These are phyloP conservation scores for Synergus gifuensis DNA, from an alignment of 2,888 invertebrate species.

Conservation along the genomic window DNA sequence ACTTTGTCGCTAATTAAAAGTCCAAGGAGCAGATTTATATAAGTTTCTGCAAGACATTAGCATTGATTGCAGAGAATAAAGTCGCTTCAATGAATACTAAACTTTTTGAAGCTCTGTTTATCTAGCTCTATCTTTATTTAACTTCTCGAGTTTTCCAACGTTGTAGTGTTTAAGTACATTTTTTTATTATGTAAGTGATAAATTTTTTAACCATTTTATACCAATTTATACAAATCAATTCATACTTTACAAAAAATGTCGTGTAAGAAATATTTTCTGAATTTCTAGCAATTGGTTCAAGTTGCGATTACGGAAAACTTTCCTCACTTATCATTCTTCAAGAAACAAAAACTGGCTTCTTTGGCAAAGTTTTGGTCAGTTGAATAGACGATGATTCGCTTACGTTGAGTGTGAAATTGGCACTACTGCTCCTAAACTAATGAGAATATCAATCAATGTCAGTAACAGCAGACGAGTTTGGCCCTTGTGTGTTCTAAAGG, in stretches of 20 bases:
- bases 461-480: conserved; percentile 57
- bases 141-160: neutral
- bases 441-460: conserved; percentile 68
- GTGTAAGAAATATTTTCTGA: no score
- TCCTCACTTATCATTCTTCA: neutral
- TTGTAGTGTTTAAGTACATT: neutral
- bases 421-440: conserved; percentile 53
- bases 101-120: neutral
- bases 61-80: conserved; percentile 10
- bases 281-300: neutral
- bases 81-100: neutral
- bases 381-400: conserved; percentile 16
- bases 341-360: neutral
- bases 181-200: no score
- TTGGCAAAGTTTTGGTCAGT: conserved; percentile 7
- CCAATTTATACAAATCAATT: no score
- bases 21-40: conserved; percentile 10
- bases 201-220: no score
- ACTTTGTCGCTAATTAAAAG: conserved; percentile 25
- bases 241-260: no score
- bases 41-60: conserved; percentile 6
- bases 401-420: conserved; percentile 47
- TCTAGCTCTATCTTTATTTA: neutral
- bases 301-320: neutral
- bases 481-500: conserved; percentile 49